Percentiles rank a stretch among this genome's conserved stretches.
Evolutionary conservation across 2,113 vertebrate genomes (phyloP).

Genomic region (Marmota monax): DNA sequence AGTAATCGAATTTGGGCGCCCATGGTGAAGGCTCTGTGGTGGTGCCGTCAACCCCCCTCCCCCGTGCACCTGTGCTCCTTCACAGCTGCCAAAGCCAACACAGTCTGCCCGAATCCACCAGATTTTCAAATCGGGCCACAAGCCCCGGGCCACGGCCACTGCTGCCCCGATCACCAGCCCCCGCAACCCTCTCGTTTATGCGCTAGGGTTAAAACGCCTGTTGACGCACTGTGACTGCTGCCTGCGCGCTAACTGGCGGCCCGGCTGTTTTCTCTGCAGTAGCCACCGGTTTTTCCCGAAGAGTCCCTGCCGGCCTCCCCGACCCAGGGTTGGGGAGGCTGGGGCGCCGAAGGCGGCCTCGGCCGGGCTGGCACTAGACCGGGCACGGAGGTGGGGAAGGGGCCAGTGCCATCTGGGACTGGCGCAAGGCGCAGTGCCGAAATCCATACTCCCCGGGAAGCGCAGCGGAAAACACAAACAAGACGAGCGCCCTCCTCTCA

Average conservation of each 20-base stretch:
- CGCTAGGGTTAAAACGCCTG: conserved; percentile 45
- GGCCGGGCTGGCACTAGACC: not conserved
- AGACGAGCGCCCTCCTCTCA: not conserved
- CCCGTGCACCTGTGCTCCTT: conserved; percentile 65
- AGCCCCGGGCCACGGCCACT: not conserved
- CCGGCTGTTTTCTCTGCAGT: conserved; percentile 41
- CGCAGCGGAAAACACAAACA: conserved; percentile 1
- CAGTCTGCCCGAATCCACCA: not conserved
- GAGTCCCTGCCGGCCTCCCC: conserved; percentile 28
- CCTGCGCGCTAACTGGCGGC: conserved; percentile 46
- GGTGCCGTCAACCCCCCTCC: conserved; percentile 3
- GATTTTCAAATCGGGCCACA: not conserved
- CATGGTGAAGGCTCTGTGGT: not conserved
- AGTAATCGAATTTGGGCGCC: conserved; percentile 23
- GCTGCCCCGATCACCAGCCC: not conserved
- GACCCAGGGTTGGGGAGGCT: not conserved
- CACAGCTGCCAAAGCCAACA: conserved; percentile 39
- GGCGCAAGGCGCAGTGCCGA: conserved; percentile 57
- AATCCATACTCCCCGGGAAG: conserved; percentile 38
- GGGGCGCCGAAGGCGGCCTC: not conserved
- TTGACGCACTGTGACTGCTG: conserved; percentile 63
- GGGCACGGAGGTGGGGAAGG: not conserved
- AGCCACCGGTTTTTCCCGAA: conserved; percentile 42
- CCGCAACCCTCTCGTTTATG: not conserved
- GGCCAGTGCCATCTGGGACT: conserved; percentile 44